Base-by-base conservation (phyloP, 2,113 vertebrate species). In the Ginglymostoma cirratum region DNA sequence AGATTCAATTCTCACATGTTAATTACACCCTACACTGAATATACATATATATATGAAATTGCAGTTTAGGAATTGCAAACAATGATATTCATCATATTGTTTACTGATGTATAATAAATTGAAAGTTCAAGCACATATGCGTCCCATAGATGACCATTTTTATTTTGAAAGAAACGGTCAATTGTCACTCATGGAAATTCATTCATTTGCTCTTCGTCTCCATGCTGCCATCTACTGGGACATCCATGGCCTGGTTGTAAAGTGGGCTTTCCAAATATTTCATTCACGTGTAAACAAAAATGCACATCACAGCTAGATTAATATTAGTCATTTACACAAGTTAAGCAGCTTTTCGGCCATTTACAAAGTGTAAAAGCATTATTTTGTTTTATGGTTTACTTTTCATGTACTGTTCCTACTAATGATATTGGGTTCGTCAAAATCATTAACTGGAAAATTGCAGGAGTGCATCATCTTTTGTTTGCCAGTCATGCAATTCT, bases 211-310 rank as follows among this genome's bases (percentile, higher is more conserved):
- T 34, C 24, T 52, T 61, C 23, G 72, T 72, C 67, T 69, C 38
- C 38, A 70, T 61, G 89, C 34, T 66, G 89, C 89, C 89, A 92
- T 92, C 89, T 92, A 21, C 55, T 92, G 89, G 89, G 30, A 38
- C 89, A 14, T 65, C 61, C 17, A 17, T n/a, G 55, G 30, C 55
- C 89, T n/a, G 55, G 17, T 55, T 38, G 30, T 65, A 66, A 92
- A 66, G 89, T 92, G 89, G 34, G 55, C 34, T 66, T 65, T 65
- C 27, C 5, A 92, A n/a, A n/a, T 66, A 92, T 65, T 65, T 65
- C n/a, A n/a, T 65, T 5, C 89, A 89, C 34, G 6, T 92, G 89
- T 4, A 65, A 21, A 65, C 55, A n/a, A 30, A 65, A 17, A n/a
- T 92, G 55, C 55, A 92, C 34, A n/a, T 61, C 55, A 92, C 89